Evolutionary conservation across 2,888 invertebrate species (phyloP), one percentile per base, ranked within the genome.

Genomic region (Formica aserva): DNA sequence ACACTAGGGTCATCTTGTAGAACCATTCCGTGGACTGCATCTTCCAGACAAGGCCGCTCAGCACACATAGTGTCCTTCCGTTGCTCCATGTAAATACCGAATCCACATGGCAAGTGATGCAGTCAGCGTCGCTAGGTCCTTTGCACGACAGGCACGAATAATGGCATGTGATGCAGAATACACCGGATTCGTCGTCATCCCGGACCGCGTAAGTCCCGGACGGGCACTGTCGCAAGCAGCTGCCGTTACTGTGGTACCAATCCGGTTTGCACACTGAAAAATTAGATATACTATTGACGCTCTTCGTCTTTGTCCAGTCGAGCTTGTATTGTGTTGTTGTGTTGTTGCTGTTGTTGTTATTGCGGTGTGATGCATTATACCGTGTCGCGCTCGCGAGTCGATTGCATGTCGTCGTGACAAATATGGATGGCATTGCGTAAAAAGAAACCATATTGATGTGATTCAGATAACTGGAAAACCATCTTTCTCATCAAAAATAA

Each of bases 81-180:
- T 78, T 57, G 55, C 86, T 89, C 62, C 88, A 78, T 3, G 88
- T 81, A 4, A 97, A 94, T 86, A 95, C 94, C 8, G 97, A 96
- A 93, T 97, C 97, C 8, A 95, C 95, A 92, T 96, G 96, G 94
- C 97, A 98, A 6, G 96, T 95, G 62, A 95, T 94, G 94, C 97
- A 98, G 91, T 97, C 96, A 91, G 96, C 96, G 94, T 97, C 96
- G 89, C 96, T 96, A 9, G 97, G 96, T 13, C 97, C 97, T 9
- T 95, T 94, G 92, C 98, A 98, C 13, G 95, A 95, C 82, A 96
- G 95, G 93, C 98, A 98, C n/a, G 97, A 96, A 93, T 97, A 97
- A 95, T 98, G 97, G 93, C 98, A 98, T 45, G 95, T 95, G 2
- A 96, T 94, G 92, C 97, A 97, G 75, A 95, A 95, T 45, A 94